phyloP scores from a whole-genome alignment of 2,113 vertebrate species.

The Mirounga angustirostris region DNA sequence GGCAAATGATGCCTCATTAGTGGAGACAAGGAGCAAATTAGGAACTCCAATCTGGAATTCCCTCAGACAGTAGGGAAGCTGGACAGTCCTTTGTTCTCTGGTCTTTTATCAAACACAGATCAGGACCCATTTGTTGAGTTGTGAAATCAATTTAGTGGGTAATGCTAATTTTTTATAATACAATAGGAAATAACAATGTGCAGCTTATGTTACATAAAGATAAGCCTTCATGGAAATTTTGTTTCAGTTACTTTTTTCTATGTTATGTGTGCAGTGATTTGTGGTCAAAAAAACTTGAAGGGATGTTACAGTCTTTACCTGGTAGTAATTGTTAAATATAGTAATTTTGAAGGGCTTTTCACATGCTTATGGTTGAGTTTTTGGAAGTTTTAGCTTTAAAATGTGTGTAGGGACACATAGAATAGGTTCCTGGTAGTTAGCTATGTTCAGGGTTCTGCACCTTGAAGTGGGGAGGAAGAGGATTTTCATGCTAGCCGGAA shows the following conservation, averaged over 20 bases:
- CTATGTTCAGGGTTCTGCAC: not conserved
- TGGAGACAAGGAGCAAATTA: slow-evolving; percentile 6
- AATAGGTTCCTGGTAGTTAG: not conserved
- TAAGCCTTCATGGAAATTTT: not conserved
- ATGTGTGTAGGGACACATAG: not conserved
- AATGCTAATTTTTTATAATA: not conserved
- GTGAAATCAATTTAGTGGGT: not conserved
- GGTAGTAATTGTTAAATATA: not conserved
- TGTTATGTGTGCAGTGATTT: not conserved
- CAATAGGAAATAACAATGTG: not conserved
- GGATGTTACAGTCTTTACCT: not conserved
- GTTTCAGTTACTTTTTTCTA: not conserved
- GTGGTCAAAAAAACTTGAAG: not conserved
- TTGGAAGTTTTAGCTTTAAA: not conserved
- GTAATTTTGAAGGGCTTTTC: not conserved
- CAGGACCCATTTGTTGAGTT: not conserved
- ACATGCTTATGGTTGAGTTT: not conserved
- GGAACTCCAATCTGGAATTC: not conserved
- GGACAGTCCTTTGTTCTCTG: not conserved
- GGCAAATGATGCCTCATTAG: not conserved
- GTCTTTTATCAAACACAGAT: not conserved
- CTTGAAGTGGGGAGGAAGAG: not conserved
- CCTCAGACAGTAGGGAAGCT: not conserved
- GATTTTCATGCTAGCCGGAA: slow-evolving; percentile 31
- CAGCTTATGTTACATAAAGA: not conserved